Percentiles rank a stretch among this genome's conserved stretches.
phyloP scores from a whole-genome alignment of 2,113 vertebrate genomes.

The Scartelaos histophorus region DNA sequence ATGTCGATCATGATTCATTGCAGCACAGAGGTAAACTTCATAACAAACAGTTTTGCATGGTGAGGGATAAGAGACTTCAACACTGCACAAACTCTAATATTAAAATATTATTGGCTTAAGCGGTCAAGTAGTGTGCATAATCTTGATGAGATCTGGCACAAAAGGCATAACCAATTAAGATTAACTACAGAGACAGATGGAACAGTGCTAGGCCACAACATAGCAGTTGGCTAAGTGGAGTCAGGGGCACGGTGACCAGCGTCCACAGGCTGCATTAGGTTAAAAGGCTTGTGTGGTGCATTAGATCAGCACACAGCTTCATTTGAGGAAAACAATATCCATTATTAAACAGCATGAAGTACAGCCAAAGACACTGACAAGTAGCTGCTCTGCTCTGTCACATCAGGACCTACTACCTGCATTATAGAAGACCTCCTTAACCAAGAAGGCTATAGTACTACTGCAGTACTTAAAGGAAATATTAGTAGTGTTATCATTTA shows the following conservation, averaged over 20 bases:
- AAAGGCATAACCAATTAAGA: conserved; percentile 4
- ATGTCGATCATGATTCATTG: background rate
- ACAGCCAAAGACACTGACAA: conserved; percentile 39
- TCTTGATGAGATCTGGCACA: no score
- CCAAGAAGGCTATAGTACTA: no score
- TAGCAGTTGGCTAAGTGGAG: conserved; percentile 43
- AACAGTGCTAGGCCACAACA: conserved; percentile 32
- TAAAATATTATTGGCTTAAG: no score
- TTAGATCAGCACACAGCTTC: conserved; percentile 54
- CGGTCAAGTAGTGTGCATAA: no score
- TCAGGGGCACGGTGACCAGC: conserved; percentile 25
- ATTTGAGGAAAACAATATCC: conserved; percentile 69
- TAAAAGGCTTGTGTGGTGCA: conserved; percentile 70
- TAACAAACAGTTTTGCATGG: no score
- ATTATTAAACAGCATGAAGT: conserved; percentile 70
- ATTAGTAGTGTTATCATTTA: no score
- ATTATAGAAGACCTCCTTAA: no score
- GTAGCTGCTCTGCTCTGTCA: conserved; percentile 31
- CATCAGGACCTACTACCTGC: background rate
- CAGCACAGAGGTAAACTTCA: no score
- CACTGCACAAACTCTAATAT: no score
- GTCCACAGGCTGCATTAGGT: conserved; percentile 62
- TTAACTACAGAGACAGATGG: conserved; percentile 22
- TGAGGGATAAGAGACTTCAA: no score
- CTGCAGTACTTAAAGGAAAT: no score